phyloP scores from a whole-genome alignment of 2,797 vertebrate genomes.

The Bradypodion pumilum region DNA sequence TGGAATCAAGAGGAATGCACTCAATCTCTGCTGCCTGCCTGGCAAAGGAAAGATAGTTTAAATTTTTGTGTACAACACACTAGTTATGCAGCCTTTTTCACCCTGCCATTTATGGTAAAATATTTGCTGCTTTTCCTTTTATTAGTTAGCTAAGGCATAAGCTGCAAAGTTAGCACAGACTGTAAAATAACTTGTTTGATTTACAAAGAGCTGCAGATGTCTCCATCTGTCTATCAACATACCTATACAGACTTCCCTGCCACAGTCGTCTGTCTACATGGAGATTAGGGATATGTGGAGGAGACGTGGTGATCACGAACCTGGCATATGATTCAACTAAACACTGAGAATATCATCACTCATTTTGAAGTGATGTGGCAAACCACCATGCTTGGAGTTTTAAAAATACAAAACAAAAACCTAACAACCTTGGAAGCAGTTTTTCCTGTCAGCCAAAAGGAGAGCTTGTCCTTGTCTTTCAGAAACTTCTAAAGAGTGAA shows the following conservation, averaged over 20 bases:
- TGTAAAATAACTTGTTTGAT: constrained; percentile 4
- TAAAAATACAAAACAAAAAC: constrained; percentile 2
- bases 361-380: constrained; percentile 7
- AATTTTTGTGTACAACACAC: constrained; percentile 36
- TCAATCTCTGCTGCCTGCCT: constrained; percentile 44
- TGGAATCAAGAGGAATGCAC: constrained; percentile 54
- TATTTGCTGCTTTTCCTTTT: constrained; percentile 34
- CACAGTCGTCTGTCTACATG: background rate
- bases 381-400: background rate
- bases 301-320: constrained; percentile 8
- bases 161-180: background rate
- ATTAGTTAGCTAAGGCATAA: constrained; percentile 36
- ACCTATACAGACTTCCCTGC: background rate
- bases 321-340: background rate
- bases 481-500: background rate
- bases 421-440: background rate
- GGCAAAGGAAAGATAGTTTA: constrained; percentile 49
- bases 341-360: background rate
- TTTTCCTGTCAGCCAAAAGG: background rate
- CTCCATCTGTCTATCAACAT: background rate
- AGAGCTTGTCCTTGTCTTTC: background rate
- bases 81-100: constrained; percentile 1
- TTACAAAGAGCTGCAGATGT: background rate
- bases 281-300: background rate
- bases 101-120: constrained; percentile 51